A percentile compares a stretch with the other conserved stretches of the same genome.
These are phyloP conservation scores for Danaus melanippus DNA, from an alignment of 1,140 invertebrate genomes.

Conservation along the genomic window DNA sequence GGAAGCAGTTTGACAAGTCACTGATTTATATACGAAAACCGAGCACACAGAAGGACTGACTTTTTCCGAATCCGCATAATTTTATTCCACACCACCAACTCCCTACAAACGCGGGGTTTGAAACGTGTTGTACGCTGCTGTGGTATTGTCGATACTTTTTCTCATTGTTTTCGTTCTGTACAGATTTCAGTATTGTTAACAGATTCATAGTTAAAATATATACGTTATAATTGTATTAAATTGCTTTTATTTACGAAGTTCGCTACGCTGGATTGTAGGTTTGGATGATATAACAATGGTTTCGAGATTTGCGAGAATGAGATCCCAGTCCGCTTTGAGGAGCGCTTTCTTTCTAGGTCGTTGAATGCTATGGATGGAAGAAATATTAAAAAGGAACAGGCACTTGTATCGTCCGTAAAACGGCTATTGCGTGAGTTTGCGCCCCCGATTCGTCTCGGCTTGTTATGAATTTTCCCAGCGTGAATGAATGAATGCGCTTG, in stretches of 20 bases:
- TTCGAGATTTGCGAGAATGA: conserved; percentile 44
- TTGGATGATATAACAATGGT: conserved; percentile 44
- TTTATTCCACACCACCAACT: conserved; percentile 11
- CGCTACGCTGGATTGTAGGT: too few species aligned
- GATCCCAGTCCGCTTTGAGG: conserved; percentile 40
- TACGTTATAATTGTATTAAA: too few species aligned
- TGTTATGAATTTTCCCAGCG: conserved; percentile 11
- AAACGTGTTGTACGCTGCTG: too few species aligned
- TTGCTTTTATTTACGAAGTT: too few species aligned
- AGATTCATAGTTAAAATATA: too few species aligned
- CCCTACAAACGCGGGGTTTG: conserved; percentile 8
- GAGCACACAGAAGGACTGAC: conserved; percentile 30
- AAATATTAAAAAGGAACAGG: conserved; percentile 64
- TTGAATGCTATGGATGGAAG: conserved; percentile 52
- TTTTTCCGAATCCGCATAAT: conserved; percentile 18
- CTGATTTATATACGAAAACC: conserved; percentile 42
- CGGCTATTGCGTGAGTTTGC: conserved; percentile 50
- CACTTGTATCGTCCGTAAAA: conserved; percentile 57
- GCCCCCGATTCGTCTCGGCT: conserved; percentile 33
- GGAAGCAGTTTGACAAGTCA: conserved; percentile 40
- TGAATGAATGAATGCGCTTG: conserved; percentile 6
- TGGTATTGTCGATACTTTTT: too few species aligned
- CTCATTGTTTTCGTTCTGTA: too few species aligned
- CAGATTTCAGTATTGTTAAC: too few species aligned
- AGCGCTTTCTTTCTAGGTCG: conserved; percentile 32